Percentiles rank a stretch among this genome's conserved stretches.
These are phyloP conservation scores for Hippocampus comes DNA, from an alignment of 2,113 vertebrate genomes.

Conservation along the genomic window DNA sequence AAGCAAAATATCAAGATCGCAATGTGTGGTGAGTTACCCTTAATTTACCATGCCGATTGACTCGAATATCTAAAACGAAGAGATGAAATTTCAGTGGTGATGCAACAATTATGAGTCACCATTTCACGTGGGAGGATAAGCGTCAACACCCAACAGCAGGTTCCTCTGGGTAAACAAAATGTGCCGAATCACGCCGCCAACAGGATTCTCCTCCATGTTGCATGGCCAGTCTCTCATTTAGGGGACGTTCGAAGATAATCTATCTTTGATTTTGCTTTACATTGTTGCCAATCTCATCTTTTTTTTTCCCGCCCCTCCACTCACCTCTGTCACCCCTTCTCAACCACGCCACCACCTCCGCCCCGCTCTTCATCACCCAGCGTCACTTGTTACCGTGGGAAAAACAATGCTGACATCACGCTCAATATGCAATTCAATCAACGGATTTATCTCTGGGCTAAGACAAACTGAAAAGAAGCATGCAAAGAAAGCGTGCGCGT, in stretches of 20 bases:
- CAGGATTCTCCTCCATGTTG: background rate
- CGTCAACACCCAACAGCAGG: background rate
- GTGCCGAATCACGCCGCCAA: background rate
- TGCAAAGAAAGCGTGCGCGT: constrained; percentile 6
- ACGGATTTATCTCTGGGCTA: constrained; percentile 55
- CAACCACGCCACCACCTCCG: background rate
- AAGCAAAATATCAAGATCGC: too few relatives aligned
- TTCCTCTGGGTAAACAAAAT: constrained; percentile 7
- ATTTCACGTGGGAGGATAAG: background rate
- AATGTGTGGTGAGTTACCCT: background rate
- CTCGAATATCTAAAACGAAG: background rate
- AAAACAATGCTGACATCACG: constrained; percentile 65
- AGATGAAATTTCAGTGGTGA: background rate
- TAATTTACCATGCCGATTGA: background rate
- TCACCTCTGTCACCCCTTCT: constrained; percentile 1
- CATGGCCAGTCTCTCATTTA: constrained; percentile 11
- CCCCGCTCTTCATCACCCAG: constrained; percentile 1
- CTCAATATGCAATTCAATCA: constrained; percentile 62
- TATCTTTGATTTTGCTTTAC: constrained; percentile 18
- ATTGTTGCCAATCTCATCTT: constrained; percentile 9
- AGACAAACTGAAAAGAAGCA: constrained; percentile 37
- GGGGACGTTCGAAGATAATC: background rate
- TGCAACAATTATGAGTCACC: constrained; percentile 10
- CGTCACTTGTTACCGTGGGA: constrained; percentile 60
- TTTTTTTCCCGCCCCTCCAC: background rate